These are phyloP conservation scores for Drosophila fulvimacula DNA, from an alignment of 2,888 invertebrate genomes.

Conservation along the genomic window DNA sequence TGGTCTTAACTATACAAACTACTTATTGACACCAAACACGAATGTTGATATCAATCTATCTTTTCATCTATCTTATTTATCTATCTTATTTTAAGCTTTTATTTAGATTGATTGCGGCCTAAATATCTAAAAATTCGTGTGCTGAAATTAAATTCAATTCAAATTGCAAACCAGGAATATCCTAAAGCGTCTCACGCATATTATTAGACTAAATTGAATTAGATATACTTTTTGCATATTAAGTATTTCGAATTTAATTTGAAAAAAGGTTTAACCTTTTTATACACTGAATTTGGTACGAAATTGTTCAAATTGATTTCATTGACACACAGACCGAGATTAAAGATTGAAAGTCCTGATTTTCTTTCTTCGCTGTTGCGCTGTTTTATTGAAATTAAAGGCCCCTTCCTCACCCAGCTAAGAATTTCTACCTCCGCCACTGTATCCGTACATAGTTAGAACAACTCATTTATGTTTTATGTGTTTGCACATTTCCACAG, in stretches of 20 bases:
- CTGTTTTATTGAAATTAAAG: not conserved
- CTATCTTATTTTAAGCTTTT: not conserved
- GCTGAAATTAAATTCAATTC: not conserved
- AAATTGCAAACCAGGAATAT: not conserved
- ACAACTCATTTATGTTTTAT: not conserved
- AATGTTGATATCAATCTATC: not conserved
- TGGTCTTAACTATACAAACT: too few species aligned
- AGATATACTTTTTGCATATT: not conserved
- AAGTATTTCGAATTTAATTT: not conserved
- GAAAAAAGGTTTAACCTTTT: too few species aligned
- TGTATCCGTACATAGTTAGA: not conserved
- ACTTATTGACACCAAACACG: too few species aligned
- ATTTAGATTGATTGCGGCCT: too few species aligned
- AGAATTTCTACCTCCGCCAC: not conserved
- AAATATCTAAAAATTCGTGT: not conserved
- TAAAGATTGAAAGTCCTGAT: not conserved
- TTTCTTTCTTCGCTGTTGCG: not conserved
- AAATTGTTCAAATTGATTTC: not conserved
- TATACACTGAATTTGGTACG: too few species aligned
- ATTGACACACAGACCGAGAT: too few species aligned
- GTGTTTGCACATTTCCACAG: slow-evolving; percentile 15
- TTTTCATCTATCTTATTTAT: not conserved
- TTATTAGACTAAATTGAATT: not conserved
- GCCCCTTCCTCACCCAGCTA: not conserved
- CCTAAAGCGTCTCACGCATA: not conserved